Base-by-base conservation (phyloP, 2,888 invertebrate genomes). In the Acleris laterana region DNA sequence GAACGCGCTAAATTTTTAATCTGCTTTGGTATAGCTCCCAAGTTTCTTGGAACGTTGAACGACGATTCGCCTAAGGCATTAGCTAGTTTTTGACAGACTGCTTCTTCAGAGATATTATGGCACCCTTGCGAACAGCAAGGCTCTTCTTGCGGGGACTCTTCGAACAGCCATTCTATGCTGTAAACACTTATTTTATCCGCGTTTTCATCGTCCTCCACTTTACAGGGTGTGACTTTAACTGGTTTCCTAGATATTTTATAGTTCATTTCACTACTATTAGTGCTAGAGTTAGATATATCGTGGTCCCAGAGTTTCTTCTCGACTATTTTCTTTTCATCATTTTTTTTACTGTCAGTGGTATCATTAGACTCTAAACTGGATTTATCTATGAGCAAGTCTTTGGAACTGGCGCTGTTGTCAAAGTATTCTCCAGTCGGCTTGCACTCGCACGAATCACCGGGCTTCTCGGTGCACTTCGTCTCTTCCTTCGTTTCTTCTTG, bases 21-120 rank as follows among this genome's bases (percentile, higher is more conserved):
- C 85, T 95, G 95, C 84, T 96, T 96, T 66, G 95, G 96, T 83
- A 95, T 95, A 70, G 95, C 96, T 68, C 96, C 96, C 76, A 95
- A 93, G 82, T 95, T 95, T 83, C 95, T 94, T 83, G 95, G 93
- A 74, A 87, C 87, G 77, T 88, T 94, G 72, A 82, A 90, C 72
- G 85, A 94, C 16, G 91, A 82, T 76, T 92, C 93, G 67, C 89
- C 92, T 66, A 92, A 77, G 19, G 91, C 87, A 63, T 76, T 84
- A 64, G 84, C 82, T 70, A 86, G 76, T 79, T 88, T 90, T 66
- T 86, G 87, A 68, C 83, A 82, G 25, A 81, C 57, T 7, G 79
- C 75, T 53, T 88, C 90, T 55, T 88, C 88, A 5, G 84, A 60
- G n/a, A 28, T 49, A 6, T 65, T 60, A 42, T 25, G 60, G 19